Conservation (phyloP, 2,888 invertebrate species). For the Tinea pellionella region DNA sequence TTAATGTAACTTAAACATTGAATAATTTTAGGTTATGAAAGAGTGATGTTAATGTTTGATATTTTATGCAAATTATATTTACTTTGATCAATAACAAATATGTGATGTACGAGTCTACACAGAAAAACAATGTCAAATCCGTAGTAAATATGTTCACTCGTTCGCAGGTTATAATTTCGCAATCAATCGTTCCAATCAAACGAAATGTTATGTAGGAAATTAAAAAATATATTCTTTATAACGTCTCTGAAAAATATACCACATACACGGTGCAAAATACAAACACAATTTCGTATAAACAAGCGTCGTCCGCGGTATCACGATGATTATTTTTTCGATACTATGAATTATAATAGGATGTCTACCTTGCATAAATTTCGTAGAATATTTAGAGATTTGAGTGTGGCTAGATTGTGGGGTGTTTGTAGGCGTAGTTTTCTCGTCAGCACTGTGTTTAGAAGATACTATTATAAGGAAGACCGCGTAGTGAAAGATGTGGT, state of each 20-base stretch:
- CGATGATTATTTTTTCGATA: not conserved
- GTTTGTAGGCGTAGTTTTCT: conserved; percentile 42
- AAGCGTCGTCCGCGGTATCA: not conserved
- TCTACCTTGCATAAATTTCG: conserved; percentile 31
- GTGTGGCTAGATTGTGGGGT: conserved; percentile 40
- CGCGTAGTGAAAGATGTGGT: conserved; percentile 46
- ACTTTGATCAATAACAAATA: no score
- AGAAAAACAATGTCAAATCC: not conserved
- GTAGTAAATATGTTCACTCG: not conserved
- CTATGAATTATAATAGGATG: conserved; percentile 25
- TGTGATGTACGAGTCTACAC: no score
- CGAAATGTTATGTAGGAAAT: conserved; percentile 40
- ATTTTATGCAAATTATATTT: no score
- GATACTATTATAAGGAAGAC: conserved; percentile 39
- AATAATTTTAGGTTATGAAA: no score
- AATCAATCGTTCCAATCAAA: not conserved
- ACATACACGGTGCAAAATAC: not conserved
- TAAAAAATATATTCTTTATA: conserved; percentile 30
- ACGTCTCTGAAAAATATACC: conserved; percentile 23
- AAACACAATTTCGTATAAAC: not conserved
- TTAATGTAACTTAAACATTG: no score
- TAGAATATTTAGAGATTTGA: conserved; percentile 42
- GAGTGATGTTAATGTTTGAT: no score
- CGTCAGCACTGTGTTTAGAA: conserved; percentile 40
- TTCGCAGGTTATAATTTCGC: conserved; percentile 39